These are phyloP conservation scores for Carpatolechia fugitivella DNA, from an alignment of 2,888 invertebrate genomes.

Conservation along the genomic window DNA sequence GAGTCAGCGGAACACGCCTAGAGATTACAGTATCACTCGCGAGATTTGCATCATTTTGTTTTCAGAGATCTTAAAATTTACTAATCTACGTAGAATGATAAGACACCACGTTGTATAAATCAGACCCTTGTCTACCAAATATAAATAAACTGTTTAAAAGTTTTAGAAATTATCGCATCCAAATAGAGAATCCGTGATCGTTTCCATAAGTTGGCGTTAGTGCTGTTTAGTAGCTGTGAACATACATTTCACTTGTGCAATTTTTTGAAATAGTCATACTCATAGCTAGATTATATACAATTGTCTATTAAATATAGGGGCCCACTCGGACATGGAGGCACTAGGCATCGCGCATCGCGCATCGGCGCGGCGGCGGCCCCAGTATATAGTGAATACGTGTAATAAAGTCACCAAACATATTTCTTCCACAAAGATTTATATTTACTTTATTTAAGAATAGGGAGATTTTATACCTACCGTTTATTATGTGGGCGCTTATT, in stretches of 20 bases:
- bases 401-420: constrained; percentile 64
- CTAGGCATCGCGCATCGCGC: constrained; percentile 44
- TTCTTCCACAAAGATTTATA: constrained; percentile 76
- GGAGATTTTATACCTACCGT: constrained; percentile 68
- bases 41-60: constrained; percentile 64
- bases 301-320: constrained; percentile 76
- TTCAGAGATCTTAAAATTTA: constrained; percentile 70
- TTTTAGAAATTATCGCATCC: constrained; percentile 50
- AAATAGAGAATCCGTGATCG: constrained; percentile 54
- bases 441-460: constrained; percentile 70
- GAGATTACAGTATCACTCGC: constrained; percentile 78
- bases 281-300: constrained; percentile 77
- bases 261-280: constrained; percentile 77
- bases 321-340: constrained; percentile 65
- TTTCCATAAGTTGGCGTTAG: constrained; percentile 58
- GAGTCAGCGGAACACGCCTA: constrained; percentile 54
- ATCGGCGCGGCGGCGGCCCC: constrained; percentile 56
- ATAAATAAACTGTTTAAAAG: constrained; percentile 47
- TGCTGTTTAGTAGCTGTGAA: constrained; percentile 75
- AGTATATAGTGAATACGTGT: constrained; percentile 25
- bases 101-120: constrained; percentile 61
- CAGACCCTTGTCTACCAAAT: constrained; percentile 68
- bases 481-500: constrained; percentile 76
- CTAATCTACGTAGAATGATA: constrained; percentile 68
- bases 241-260: constrained; percentile 78